Percentiles rank a stretch among this genome's conserved stretches.
Evolutionary conservation across 2,888 invertebrate genomes (phyloP).

Genomic region (Thyatira batis): DNA sequence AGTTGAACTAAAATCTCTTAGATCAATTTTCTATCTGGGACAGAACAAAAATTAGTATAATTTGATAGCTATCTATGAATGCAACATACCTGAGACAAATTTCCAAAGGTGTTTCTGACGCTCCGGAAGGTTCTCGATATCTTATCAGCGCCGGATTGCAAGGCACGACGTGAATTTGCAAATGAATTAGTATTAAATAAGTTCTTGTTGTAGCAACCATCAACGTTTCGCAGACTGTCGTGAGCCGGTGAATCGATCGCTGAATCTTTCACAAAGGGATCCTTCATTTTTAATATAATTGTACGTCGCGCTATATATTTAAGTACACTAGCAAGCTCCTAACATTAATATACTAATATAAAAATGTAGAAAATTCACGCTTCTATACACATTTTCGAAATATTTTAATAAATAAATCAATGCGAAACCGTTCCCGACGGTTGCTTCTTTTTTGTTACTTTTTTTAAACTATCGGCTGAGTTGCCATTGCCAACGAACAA

Average conservation of each 20-base stretch:
- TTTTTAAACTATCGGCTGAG: conserved; percentile 22
- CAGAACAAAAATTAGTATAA: too few species aligned
- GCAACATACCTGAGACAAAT: conserved; percentile 85
- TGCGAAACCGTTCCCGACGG: conserved; percentile 39
- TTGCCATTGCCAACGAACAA: neutral
- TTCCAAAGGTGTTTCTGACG: conserved; percentile 85
- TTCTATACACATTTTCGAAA: conserved; percentile 45
- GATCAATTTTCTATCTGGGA: neutral
- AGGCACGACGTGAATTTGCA: conserved; percentile 84
- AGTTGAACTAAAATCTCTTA: neutral
- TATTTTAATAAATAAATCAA: conserved; percentile 44
- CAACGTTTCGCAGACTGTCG: conserved; percentile 68
- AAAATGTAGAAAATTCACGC: conserved; percentile 24
- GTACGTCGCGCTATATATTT: conserved; percentile 18
- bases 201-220: conserved; percentile 72
- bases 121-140: conserved; percentile 85
- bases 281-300: conserved; percentile 60
- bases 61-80: too few species aligned
- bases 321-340: conserved; percentile 8
- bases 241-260: conserved; percentile 72
- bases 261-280: conserved; percentile 69
- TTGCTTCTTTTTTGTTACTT: conserved; percentile 45
- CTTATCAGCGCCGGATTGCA: conserved; percentile 86
- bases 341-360: conserved; percentile 16
- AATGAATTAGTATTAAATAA: conserved; percentile 74